phyloP scores from a whole-genome alignment of 1,140 invertebrate genomes.

The Cherax quadricarinatus region DNA sequence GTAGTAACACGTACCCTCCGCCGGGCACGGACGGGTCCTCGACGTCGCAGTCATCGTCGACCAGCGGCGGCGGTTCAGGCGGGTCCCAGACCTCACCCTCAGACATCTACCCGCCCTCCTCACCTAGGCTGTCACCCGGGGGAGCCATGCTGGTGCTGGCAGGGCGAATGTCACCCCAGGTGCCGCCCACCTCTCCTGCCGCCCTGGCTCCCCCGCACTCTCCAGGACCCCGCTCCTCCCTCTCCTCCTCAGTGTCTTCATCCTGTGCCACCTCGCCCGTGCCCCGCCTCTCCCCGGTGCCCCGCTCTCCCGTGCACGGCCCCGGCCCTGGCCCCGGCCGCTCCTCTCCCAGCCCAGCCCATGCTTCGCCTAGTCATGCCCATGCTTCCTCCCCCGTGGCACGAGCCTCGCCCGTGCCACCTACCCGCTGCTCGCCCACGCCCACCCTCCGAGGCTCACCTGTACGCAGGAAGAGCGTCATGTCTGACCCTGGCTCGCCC shows the following conservation, averaged over 20 bases:
- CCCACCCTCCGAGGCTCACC: slow-evolving; percentile 42
- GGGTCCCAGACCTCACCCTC: slow-evolving; percentile 67
- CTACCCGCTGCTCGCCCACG: slow-evolving; percentile 50
- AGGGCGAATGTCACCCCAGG: slow-evolving; percentile 61
- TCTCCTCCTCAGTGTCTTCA: slow-evolving; percentile 61
- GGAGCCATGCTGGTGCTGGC: slow-evolving; percentile 44
- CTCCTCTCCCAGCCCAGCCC: slow-evolving; percentile 57
- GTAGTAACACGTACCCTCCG: slow-evolving; percentile 72
- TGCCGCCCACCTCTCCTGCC: slow-evolving; percentile 55
- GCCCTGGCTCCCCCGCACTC: slow-evolving; percentile 55
- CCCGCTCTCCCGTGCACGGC: slow-evolving; percentile 57
- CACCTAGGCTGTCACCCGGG: slow-evolving; percentile 66
- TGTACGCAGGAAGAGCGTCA: slow-evolving; percentile 45
- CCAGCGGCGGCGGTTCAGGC: slow-evolving; percentile 55
- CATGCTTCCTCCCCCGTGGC: slow-evolving; percentile 54
- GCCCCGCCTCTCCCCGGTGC: slow-evolving; percentile 67
- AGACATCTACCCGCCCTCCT: slow-evolving; percentile 58
- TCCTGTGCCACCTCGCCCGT: slow-evolving; percentile 73
- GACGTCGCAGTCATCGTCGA: slow-evolving; percentile 70
- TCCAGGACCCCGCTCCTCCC: slow-evolving; percentile 58
- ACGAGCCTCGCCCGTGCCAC: slow-evolving; percentile 33
- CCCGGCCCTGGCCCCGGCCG: slow-evolving; percentile 45
- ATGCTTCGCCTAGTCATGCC: slow-evolving; percentile 54
- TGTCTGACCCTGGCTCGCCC: slow-evolving; percentile 57
- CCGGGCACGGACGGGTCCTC: slow-evolving; percentile 70